phyloP scores from a whole-genome alignment of 2,888 invertebrate species.

The Catocala sponsa region DNA sequence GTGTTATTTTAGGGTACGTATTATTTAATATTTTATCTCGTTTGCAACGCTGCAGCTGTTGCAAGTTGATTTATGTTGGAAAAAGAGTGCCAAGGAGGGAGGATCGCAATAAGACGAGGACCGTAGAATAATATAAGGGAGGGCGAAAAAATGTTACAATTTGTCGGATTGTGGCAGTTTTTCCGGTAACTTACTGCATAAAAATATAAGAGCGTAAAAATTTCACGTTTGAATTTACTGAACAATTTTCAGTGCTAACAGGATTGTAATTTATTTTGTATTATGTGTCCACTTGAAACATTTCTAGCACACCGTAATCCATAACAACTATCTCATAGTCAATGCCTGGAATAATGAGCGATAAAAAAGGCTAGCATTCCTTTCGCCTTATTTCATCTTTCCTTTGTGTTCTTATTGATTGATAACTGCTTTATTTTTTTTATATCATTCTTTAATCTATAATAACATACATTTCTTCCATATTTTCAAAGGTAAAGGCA shows the following conservation, averaged over 20 bases:
- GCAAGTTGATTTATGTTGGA: slow-evolving; percentile 51
- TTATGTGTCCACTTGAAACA: no score
- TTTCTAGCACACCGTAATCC: no score
- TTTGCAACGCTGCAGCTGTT: slow-evolving; percentile 53
- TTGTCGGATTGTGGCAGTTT: slow-evolving; percentile 24
- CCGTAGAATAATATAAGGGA: slow-evolving; percentile 43
- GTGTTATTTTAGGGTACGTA: slow-evolving; percentile 32
- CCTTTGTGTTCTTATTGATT: no score
- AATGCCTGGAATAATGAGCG: no score
- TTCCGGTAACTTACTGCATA: slow-evolving; percentile 9
- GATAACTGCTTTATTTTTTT: no score
- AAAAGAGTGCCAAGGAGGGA: slow-evolving; percentile 41
- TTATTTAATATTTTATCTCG: slow-evolving; percentile 49
- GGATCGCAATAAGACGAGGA: slow-evolving; percentile 44
- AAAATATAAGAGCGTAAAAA: slow-evolving; percentile 11
- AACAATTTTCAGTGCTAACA: background rate
- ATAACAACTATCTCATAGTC: no score
- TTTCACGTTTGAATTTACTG: background rate
- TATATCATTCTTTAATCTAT: no score
- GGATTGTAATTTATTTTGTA: background rate
- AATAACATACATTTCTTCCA: no score
- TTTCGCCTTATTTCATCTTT: no score
- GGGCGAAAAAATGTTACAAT: slow-evolving; percentile 44
- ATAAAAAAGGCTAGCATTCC: no score
- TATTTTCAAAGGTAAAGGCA: no score